phyloP scores from a whole-genome alignment of 1,140 invertebrate genomes.

The Eupeodes corollae region DNA sequence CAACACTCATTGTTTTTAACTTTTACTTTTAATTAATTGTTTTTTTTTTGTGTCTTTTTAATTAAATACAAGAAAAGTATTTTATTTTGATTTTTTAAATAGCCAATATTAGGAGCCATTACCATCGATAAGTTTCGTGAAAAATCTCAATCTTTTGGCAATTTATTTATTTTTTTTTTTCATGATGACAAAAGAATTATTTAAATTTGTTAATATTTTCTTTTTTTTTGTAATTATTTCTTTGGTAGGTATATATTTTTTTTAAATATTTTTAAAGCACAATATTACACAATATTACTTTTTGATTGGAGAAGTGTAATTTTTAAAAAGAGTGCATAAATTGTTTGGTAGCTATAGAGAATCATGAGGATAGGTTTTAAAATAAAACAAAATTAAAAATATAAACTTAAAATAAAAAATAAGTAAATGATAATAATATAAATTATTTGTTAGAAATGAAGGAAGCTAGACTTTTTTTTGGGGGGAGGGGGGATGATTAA shows the following conservation, averaged over 20 bases:
- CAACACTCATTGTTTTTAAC: conserved; percentile 14
- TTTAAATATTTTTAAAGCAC: conserved; percentile 1
- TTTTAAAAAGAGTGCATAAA: conserved; percentile 4
- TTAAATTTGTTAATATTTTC: conserved; percentile 23
- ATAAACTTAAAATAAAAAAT: conserved; percentile 1
- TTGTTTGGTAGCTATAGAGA: neutral
- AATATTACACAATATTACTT: conserved; percentile 28
- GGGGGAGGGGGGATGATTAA: no score
- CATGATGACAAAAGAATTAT: conserved; percentile 38
- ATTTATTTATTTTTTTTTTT: conserved; percentile 9
- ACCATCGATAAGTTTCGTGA: conserved; percentile 39
- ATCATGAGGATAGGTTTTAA: no score
- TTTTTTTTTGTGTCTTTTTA: conserved; percentile 6
- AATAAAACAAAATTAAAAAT: no score
- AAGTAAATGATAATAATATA: conserved; percentile 1
- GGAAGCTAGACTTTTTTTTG: no score
- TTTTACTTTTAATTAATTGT: conserved; percentile 11
- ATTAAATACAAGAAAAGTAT: no score
- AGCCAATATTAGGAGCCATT: conserved; percentile 38
- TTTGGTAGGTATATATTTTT: conserved; percentile 9
- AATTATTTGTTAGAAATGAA: no score
- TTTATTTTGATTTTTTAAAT: conserved; percentile 11
- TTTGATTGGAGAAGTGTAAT: conserved; percentile 31
- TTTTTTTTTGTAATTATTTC: conserved; percentile 11
- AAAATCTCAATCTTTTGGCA: conserved; percentile 38